A percentile compares a stretch with the other conserved stretches of the same genome.
Conservation (phyloP, 2,113 vertebrate species). For the Takifugu bimaculatus region DNA sequence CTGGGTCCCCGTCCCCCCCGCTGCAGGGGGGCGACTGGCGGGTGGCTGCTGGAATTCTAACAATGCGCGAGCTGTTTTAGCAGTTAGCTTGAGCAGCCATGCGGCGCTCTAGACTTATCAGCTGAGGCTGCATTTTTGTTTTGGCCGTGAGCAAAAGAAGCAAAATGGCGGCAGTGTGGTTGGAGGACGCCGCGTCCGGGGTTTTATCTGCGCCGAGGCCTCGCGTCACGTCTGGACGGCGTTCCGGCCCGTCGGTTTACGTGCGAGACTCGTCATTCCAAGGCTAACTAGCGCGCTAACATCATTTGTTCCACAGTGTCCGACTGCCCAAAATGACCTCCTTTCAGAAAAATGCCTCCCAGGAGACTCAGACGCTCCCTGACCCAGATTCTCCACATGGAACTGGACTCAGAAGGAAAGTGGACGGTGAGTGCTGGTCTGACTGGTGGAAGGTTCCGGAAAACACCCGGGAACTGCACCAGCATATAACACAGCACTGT, state of each 20-base stretch:
- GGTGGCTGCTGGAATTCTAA: conserved; percentile 32
- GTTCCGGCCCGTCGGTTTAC: too few species aligned
- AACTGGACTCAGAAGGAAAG: too few species aligned
- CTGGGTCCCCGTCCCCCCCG: neutral
- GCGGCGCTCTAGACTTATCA: neutral
- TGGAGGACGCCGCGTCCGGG: conserved; percentile 17
- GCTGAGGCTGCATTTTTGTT: neutral
- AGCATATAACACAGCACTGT: too few species aligned
- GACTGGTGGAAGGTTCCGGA: too few species aligned
- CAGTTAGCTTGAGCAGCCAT: neutral
- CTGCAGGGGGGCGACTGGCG: neutral
- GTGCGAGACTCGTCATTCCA: too few species aligned
- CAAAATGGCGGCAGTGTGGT: conserved; percentile 27
- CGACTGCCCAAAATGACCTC: conserved; percentile 14
- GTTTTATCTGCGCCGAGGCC: conserved; percentile 26
- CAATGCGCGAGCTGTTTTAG: conserved; percentile 23
- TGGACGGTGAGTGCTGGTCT: too few species aligned
- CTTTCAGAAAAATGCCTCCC: conserved; percentile 31
- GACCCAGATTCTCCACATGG: conserved; percentile 29
- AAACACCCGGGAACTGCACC: too few species aligned
- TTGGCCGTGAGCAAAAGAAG: conserved; percentile 1
- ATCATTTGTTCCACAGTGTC: conserved; percentile 26
- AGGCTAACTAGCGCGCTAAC: neutral
- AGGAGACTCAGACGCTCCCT: neutral
- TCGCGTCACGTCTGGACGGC: neutral